Conservation (phyloP, 2,888 invertebrate genomes). For the Pristionchus fissidentatus region DNA sequence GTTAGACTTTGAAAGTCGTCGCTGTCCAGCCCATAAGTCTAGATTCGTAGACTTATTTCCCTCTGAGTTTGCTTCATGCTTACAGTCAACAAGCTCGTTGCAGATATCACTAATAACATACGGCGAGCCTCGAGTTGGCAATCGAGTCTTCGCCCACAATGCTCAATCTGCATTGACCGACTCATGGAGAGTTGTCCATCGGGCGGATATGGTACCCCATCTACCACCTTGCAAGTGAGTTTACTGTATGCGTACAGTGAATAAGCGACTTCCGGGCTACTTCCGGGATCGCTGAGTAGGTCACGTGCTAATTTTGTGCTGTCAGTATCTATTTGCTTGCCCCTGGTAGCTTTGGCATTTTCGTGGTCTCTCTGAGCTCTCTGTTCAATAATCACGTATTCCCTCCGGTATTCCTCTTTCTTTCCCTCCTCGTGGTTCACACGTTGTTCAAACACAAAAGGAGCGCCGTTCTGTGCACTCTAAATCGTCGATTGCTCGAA, state of each 20-base stretch:
- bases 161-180: conserved; percentile 45
- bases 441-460: too few species aligned
- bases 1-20: too few species aligned
- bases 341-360: too few species aligned
- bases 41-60: not conserved
- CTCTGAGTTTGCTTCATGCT: not conserved
- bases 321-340: too few species aligned
- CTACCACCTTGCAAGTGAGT: conserved; percentile 56
- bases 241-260: not conserved
- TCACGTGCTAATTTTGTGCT: not conserved
- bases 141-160: conserved; percentile 54
- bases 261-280: not conserved
- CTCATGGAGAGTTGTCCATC: conserved; percentile 54
- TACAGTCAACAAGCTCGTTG: not conserved
- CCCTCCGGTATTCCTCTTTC: too few species aligned
- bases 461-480: too few species aligned
- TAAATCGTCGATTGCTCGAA: too few species aligned
- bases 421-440: too few species aligned
- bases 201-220: conserved; percentile 57
- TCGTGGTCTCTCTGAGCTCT: too few species aligned
- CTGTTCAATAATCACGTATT: not conserved
- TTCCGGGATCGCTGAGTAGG: not conserved
- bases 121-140: conserved; percentile 60
- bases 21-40: too few species aligned
- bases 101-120: conserved; percentile 56